Percentiles rank a stretch among this genome's conserved stretches.
These are phyloP conservation scores for Agrotis exclamationis DNA, from an alignment of 2,888 invertebrate species.

Conservation along the genomic window DNA sequence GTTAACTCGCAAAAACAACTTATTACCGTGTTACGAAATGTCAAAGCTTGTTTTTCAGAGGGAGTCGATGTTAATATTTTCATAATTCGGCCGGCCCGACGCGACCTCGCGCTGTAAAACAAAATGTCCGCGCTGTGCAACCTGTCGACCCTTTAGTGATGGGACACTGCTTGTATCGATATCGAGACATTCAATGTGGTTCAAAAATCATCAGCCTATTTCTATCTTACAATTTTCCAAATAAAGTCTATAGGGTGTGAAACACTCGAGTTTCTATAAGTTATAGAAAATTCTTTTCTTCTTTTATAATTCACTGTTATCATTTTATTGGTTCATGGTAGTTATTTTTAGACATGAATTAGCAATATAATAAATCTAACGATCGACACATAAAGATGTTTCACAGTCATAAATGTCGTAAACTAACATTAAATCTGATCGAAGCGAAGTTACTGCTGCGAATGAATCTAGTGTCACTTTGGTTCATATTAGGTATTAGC, in stretches of 20 bases:
- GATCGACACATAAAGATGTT: background rate
- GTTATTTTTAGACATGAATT: background rate
- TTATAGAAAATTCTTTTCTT: too few relatives aligned
- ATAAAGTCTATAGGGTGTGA: too few relatives aligned
- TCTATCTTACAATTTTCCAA: too few relatives aligned
- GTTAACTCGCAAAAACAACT: conserved; percentile 64
- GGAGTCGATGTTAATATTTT: conserved; percentile 71
- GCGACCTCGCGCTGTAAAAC: conserved; percentile 77
- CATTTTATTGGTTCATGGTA: background rate
- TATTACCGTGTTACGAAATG: conserved; percentile 66
- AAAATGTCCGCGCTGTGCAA: conserved; percentile 81
- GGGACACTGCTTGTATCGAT: conserved; percentile 56
- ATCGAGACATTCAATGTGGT: conserved; percentile 1
- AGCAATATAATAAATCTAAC: background rate
- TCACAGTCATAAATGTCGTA: conserved; percentile 3
- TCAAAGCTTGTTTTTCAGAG: conserved; percentile 65
- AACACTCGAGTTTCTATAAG: too few relatives aligned
- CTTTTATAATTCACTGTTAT: background rate
- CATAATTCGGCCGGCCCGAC: conserved; percentile 70
- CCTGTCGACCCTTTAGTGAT: conserved; percentile 75
- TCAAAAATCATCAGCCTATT: background rate
- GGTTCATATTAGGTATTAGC: background rate
- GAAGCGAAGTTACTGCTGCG: background rate
- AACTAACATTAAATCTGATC: background rate
- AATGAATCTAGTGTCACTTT: background rate